phyloP scores from a whole-genome alignment of 2,797 vertebrate species.

The Sebastolobus altivelis region DNA sequence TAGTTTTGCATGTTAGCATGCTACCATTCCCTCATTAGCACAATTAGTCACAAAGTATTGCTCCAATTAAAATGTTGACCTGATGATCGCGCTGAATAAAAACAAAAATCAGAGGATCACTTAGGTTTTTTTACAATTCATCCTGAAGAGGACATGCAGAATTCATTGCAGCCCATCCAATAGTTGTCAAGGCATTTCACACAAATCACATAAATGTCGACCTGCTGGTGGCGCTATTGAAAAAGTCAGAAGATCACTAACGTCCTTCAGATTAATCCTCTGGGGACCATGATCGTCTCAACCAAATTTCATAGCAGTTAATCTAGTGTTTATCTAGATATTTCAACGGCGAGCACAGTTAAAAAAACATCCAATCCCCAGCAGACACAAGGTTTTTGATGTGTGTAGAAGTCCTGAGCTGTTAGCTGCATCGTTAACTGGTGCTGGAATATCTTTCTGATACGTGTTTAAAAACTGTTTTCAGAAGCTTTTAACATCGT shows the following conservation, averaged over 20 bases:
- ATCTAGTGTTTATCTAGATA: background rate
- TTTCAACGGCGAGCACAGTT: background rate
- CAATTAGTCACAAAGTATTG: too few relatives aligned
- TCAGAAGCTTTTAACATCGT: background rate
- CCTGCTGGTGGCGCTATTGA: accelerated
- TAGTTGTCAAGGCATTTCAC: background rate
- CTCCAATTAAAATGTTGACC: background rate
- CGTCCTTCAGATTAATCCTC: background rate
- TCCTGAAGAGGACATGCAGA: too few relatives aligned
- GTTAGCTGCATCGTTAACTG: background rate
- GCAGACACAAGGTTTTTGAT: background rate
- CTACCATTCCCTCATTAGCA: background rate
- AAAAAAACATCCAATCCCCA: background rate
- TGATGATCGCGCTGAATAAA: background rate
- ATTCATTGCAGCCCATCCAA: background rate
- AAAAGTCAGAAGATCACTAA: background rate
- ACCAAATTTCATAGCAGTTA: background rate
- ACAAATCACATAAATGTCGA: background rate
- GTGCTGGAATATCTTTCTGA: background rate
- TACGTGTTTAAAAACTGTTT: background rate
- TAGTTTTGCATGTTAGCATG: background rate
- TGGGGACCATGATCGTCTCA: background rate
- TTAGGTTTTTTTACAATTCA: background rate
- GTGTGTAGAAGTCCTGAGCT: background rate
- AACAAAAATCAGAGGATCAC: background rate